Base-by-base conservation (phyloP, 2,888 invertebrate species). In the Machimus atricapillus region DNA sequence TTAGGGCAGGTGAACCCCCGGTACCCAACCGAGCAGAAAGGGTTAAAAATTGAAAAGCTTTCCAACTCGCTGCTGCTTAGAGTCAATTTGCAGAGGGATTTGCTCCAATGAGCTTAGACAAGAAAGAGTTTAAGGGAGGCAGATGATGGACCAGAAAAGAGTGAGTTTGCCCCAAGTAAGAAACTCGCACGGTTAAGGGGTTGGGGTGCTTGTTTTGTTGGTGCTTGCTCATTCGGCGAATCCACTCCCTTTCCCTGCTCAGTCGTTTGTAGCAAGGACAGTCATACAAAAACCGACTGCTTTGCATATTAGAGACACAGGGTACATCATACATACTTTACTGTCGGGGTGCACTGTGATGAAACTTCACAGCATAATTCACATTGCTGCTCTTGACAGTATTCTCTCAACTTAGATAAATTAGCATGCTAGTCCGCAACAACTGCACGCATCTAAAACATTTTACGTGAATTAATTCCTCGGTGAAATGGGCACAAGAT, bases 11-110 rank as follows among this genome's bases (percentile, higher is more conserved):
- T 66, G 66, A 66, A 23, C 27, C 27, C 56, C 27, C 66, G 66
- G 66, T 23, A 66, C 66, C 66, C 66, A 66, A 23, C 12, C 23
- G 66, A 66, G 66, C 12, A 66, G 23, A 66, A 66, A 66, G 76
- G 34, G 76, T 76, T 37, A 76, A 76, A 76, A 76, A 37, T 76
- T 76, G 76, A 76, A 76, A 76, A 76, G 76, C 19, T 40, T 76
- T 76, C 34, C 76, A 76, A 34, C 76, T 76, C 40, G 27, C 16
- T 76, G 76, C 76, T 76, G 6, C 40, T 37, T 76, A 34, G 19
- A 76, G 37, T 76, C 76, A 37, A 76, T 76, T 76, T 76, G 27
- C 76, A 40, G 2, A 16, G 2, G 76, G 40, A 76, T 76, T 76
- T 76, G 76, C n/a, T 34, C 37, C 76, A 76, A 34, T 37, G 76